Conservation (phyloP, 2,113 vertebrate species). For the Zootoca vivipara region DNA sequence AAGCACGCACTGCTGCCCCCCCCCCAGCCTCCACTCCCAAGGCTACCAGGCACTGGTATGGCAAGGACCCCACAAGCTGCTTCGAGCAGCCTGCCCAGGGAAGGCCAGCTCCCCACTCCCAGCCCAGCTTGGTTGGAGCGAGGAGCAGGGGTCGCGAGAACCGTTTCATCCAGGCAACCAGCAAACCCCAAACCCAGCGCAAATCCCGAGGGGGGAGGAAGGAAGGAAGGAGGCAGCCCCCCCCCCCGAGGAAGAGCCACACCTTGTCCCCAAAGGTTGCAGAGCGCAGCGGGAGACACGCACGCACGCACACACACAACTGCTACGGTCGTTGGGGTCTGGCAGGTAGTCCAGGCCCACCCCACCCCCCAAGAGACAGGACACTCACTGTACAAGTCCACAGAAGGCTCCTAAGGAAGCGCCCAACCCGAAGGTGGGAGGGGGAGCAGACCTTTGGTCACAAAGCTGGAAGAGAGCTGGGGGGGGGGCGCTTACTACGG, state of each 20-base stretch:
- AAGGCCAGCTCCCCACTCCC: background rate
- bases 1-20: conserved; percentile 44
- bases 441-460: background rate
- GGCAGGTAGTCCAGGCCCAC: fast-evolving
- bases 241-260: fast-evolving
- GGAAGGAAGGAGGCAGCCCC: background rate
- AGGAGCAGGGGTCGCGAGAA: background rate
- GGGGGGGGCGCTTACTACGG: background rate
- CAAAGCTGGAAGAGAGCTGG: background rate
- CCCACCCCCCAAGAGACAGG: background rate
- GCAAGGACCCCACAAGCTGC: background rate
- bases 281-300: background rate
- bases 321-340: fast-evolving
- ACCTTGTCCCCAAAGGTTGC: background rate
- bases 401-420: background rate
- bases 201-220: background rate
- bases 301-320: background rate
- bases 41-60: background rate
- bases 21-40: background rate
- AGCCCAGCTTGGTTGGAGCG: background rate
- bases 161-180: fast-evolving
- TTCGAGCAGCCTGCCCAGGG: background rate
- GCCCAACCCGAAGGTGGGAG: background rate
- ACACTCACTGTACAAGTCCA: background rate
- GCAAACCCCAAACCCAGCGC: background rate